Base-by-base conservation (phyloP, 1,140 invertebrate species). In the Drosophila erecta region DNA sequence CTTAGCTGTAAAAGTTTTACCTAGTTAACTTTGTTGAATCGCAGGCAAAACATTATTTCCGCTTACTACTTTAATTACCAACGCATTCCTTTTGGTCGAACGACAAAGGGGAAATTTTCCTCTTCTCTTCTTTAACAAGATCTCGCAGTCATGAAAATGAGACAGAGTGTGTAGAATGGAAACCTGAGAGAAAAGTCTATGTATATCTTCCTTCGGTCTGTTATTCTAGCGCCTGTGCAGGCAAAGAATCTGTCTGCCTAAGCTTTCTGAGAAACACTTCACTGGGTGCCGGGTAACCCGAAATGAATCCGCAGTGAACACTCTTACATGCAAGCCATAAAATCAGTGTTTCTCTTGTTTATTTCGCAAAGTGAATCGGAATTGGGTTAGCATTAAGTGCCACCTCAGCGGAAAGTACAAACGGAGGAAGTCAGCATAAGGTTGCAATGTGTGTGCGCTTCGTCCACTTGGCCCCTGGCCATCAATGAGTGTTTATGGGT, bases 241-340 rank as follows among this genome's bases (percentile, higher is more conserved):
- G 51, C 66, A 55, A 27, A 59, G 59, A 46, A 56, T 64, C 66
- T 53, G 47, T 60, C 51, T 61, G 49, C 41, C 51, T 59, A 37
- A 55, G 67, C 59, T 73, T 87, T 87, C 84, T 72, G 24, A 69
- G 83, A 87, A 87, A 47, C 53, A 87, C 83, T 87, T 72, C 62
- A 83, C 61, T 78, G 46, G 59, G 54, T 50, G 62, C 41, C 72
- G 40, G 50, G 56, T 40, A 50, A 33, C 54, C 71, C 40, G 22
- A 33, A 41, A 54, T 55, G 60, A 79, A 79, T 80, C 72, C 33
- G 47, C 60, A 24, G 67, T 71, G 67, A 86, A 81, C 81, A 80
- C 71, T 70, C 62, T 22, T 38, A 35, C 57, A 47, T 33, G 33
- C 38, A 17, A 56, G 51, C 44, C 78, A 85, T 77, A 78, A 79